Conservation (phyloP, 2,888 invertebrate species). For the Tenthredo scrophulariae region DNA sequence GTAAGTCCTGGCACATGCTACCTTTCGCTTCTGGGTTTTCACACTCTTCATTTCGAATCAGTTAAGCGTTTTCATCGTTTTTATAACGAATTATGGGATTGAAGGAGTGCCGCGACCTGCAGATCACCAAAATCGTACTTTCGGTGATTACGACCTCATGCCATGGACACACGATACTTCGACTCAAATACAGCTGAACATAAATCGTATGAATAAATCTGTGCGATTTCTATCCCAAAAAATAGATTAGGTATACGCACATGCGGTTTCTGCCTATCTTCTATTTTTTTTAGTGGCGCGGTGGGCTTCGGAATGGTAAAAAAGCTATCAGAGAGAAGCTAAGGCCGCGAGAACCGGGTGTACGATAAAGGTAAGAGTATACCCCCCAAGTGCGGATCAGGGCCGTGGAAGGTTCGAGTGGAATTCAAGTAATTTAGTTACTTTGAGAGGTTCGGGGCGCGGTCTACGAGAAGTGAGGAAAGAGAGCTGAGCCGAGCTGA, state of each 20-base stretch:
- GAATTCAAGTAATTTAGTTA: conserved; percentile 46
- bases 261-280: background rate
- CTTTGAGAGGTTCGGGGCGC: conserved; percentile 1
- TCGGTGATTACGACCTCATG: no score
- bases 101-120: no score
- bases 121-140: no score
- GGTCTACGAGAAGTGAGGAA: background rate
- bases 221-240: background rate
- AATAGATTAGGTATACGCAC: background rate
- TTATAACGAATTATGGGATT: no score
- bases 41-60: no score
- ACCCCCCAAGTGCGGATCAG: background rate
- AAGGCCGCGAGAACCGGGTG: background rate
- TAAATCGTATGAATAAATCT: no score
- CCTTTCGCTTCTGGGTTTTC: no score
- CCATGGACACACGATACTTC: no score
- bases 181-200: no score
- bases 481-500: background rate
- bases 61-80: no score
- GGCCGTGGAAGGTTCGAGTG: background rate
- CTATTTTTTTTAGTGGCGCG: background rate
- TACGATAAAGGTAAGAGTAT: conserved; percentile 4
- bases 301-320: background rate
- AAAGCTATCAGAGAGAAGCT: conserved; percentile 11
- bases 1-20: no score